Percentiles rank a stretch among this genome's conserved stretches.
These are phyloP conservation scores for Eupelmus urozonus DNA, from an alignment of 2,888 invertebrate genomes.

Conservation along the genomic window DNA sequence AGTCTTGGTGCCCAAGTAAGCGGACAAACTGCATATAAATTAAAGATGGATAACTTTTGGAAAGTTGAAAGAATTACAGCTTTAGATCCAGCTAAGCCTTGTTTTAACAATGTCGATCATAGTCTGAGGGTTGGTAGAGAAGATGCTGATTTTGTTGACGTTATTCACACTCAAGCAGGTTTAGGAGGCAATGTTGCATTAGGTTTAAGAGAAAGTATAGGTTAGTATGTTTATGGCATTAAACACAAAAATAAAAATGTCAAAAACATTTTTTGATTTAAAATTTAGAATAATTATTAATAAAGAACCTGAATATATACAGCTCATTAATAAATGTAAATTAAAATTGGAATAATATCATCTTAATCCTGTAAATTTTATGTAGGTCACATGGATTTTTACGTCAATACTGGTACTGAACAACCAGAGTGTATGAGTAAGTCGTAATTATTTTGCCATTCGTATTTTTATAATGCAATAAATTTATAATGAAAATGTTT, in stretches of 20 bases:
- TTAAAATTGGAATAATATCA: not conserved
- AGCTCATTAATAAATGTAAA: no score
- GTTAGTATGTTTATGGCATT: no score
- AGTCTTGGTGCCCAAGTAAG: slow-evolving; percentile 83
- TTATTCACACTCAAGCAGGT: slow-evolving; percentile 82
- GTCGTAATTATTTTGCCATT: no score
- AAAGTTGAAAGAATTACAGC: slow-evolving; percentile 75
- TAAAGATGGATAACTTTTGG: slow-evolving; percentile 71
- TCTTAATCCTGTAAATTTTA: not conserved
- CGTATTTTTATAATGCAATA: no score
- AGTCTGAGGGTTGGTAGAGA: slow-evolving; percentile 79
- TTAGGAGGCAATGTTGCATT: slow-evolving; percentile 79
- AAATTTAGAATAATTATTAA: no score
- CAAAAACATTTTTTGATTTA: no score
- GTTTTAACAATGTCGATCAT: slow-evolving; percentile 78
- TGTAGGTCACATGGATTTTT: slow-evolving; percentile 81
- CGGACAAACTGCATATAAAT: slow-evolving; percentile 79
- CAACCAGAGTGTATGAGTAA: slow-evolving; percentile 77
- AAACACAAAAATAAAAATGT: no score
- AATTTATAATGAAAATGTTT: no score
- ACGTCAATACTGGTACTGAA: slow-evolving; percentile 83
- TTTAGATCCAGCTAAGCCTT: slow-evolving; percentile 83
- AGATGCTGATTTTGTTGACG: slow-evolving; percentile 82
- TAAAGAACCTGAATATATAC: no score
- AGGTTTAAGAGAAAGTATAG: slow-evolving; percentile 80